Base-by-base conservation (phyloP, 2,888 invertebrate genomes). In the Apeira syringaria region DNA sequence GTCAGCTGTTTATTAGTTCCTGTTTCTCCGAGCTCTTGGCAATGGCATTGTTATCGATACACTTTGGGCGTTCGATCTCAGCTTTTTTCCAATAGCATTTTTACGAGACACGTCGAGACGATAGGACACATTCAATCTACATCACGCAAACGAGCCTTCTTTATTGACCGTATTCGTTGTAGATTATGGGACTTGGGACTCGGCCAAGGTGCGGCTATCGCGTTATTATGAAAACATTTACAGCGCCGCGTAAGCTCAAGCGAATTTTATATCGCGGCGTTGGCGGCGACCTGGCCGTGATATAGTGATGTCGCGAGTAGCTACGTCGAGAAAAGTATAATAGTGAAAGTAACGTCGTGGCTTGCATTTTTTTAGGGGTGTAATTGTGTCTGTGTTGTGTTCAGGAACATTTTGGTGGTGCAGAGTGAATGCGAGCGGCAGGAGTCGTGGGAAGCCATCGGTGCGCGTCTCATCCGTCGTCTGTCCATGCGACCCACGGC, bases 401-500 rank as follows among this genome's bases (percentile, higher is more conserved):
- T 50, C 73, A 93, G 97, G 78, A 98, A 98, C 80, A 98, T 99
- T 66, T 92, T 98, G 79, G 97, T 96, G 82, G 94, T 96, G 67
- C 96, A 97, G 82, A 94, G 94, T 64, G 97, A 97, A 70, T 95
- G 96, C 91, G 98, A 98, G 87, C 91, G 97, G 60, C 96, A 95
- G 77, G 96, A 97, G 86, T 94, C 95, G 67, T 97, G 98, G 91
- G 97, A 98, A 83, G 97, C 97, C 48, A 97, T 98, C 73, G 98
- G 98, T 38, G 97, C 97, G 56, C 94, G 97, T 65, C 93, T 98
- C 62, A 98, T 97, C 72, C 93, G 99, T 79, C 94, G 99, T 68
- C 91, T 99, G 72, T 99, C 99, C 85, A 97, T 99, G 95, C 93
- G 99, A 70, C 99, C 99, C 61, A 98, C 99, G 31, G 96, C 97